These are phyloP conservation scores for Maniola jurtina DNA, from an alignment of 1,140 invertebrate genomes.

Conservation along the genomic window DNA sequence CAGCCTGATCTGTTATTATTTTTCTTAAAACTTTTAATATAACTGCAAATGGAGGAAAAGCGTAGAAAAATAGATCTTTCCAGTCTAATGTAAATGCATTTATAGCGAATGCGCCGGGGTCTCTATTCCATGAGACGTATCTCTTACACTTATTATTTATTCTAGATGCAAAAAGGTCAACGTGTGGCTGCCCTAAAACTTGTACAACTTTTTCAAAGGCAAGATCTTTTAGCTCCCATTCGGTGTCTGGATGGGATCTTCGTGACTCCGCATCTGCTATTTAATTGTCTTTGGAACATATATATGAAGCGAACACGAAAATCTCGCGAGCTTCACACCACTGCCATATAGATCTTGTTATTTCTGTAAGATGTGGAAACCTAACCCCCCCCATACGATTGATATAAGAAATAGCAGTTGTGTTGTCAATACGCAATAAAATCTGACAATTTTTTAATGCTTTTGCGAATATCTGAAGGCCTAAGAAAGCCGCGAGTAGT, in stretches of 20 bases:
- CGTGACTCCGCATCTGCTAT: conserved; percentile 32
- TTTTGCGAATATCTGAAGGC: too few species aligned
- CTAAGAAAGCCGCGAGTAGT: too few species aligned
- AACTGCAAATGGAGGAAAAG: conserved; percentile 39
- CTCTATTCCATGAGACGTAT: conserved; percentile 33
- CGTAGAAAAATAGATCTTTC: conserved; percentile 27
- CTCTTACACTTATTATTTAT: conserved; percentile 31
- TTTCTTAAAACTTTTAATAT: conserved; percentile 32
- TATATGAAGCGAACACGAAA: too few species aligned
- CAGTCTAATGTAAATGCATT: too few species aligned
- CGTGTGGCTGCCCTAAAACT: conserved; percentile 19
- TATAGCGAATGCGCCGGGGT: conserved; percentile 28
- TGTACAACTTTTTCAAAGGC: conserved; percentile 21
- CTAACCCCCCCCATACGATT: conserved; percentile 19
- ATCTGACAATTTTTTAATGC: too few species aligned
- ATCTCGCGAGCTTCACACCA: conserved; percentile 32
- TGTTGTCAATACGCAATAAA: not conserved
- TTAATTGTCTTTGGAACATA: conserved; percentile 27
- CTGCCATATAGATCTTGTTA: too few species aligned
- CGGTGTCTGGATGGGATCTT: conserved; percentile 21
- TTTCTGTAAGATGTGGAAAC: too few species aligned
- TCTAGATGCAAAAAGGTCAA: conserved; percentile 34
- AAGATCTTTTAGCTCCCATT: conserved; percentile 29
- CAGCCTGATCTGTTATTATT: conserved; percentile 35
- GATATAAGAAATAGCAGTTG: too few species aligned